phyloP scores from a whole-genome alignment of 2,113 vertebrate genomes.

The Mirounga angustirostris region DNA sequence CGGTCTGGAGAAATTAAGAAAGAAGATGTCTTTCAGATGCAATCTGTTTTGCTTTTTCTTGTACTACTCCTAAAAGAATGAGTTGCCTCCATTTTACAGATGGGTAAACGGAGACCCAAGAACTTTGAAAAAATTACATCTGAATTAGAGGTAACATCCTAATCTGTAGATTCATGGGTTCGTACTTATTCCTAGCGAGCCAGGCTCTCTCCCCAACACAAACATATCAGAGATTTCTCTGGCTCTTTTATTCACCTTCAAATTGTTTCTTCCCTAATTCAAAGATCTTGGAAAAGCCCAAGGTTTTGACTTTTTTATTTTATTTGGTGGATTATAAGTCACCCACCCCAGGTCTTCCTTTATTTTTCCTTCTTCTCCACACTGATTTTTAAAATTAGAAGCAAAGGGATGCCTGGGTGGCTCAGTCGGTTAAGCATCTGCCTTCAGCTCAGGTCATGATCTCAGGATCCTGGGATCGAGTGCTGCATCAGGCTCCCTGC shows the following conservation, averaged over 20 bases:
- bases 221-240: background rate
- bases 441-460: no score
- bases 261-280: slow-evolving; percentile 44
- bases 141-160: slow-evolving; percentile 6
- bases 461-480: no score
- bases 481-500: no score
- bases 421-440: no score
- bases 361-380: background rate
- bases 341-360: background rate
- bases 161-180: background rate
- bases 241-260: slow-evolving; percentile 30
- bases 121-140: background rate
- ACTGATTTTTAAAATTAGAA: slow-evolving; percentile 56
- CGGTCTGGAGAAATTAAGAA: slow-evolving; percentile 25
- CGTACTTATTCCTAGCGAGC: background rate
- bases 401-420: no score
- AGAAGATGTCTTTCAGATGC: background rate
- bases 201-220: background rate
- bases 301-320: slow-evolving; percentile 26
- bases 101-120: background rate
- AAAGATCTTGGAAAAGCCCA: slow-evolving; percentile 14
- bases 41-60: slow-evolving; percentile 29
- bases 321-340: slow-evolving; percentile 23
- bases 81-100: background rate
- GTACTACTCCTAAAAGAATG: background rate